Evolutionary conservation across 2,113 vertebrate genomes (phyloP).

Genomic region (Podarcis muralis): DNA sequence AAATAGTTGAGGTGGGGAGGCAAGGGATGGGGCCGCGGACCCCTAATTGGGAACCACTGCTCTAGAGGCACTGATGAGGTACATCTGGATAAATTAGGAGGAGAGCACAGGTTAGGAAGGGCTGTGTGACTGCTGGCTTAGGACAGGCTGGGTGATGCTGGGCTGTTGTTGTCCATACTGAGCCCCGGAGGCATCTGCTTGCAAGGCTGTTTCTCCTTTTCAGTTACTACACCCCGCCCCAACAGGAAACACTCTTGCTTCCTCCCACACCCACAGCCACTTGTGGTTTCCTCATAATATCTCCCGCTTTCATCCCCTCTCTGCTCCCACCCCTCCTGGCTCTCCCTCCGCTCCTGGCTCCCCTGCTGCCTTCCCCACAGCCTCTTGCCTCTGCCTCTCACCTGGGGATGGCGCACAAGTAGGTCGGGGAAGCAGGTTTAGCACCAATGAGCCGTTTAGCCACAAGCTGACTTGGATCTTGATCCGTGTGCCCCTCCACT

Average conservation of each 20-base stretch:
- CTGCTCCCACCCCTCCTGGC: not conserved
- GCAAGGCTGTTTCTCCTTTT: conserved; percentile 53
- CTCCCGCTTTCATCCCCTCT: not conserved
- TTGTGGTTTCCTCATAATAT: conserved; percentile 62
- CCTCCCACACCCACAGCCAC: conserved; percentile 49
- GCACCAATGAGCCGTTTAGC: not conserved
- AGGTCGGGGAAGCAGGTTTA: not conserved
- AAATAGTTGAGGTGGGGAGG: too few relatives aligned
- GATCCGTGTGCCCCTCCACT: not conserved
- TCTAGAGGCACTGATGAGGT: not conserved
- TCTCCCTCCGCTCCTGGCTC: not conserved
- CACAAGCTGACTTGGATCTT: not conserved
- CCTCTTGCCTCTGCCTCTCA: rapidly evolving
- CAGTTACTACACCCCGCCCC: not conserved
- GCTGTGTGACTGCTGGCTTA: not conserved
- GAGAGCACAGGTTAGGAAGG: not conserved
- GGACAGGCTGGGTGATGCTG: not conserved
- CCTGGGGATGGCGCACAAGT: not conserved
- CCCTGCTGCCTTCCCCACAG: not conserved
- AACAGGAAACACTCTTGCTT: conserved; percentile 68
- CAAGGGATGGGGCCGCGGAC: too few relatives aligned
- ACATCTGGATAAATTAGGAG: not conserved
- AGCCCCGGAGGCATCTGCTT: not conserved
- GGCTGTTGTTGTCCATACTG: not conserved
- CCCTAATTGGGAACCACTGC: too few relatives aligned